A percentile compares a stretch with the other conserved stretches of the same genome.
These are phyloP conservation scores for Cheilosia grossa DNA, from an alignment of 2,888 invertebrate species.

Conservation along the genomic window DNA sequence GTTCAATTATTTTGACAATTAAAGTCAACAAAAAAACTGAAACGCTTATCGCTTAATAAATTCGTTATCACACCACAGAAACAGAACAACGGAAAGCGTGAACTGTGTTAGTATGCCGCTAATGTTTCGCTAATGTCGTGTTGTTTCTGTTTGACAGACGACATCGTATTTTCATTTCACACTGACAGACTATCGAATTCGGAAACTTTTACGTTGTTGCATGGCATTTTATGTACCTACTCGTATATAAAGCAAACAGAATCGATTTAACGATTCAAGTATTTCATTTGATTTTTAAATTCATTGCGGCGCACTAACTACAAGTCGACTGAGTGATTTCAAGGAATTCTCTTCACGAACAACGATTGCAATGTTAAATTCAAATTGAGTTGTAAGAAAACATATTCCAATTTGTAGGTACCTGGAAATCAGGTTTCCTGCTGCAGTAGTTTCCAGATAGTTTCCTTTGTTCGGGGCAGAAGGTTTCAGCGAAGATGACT, in stretches of 20 bases:
- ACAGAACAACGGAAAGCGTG: slow-evolving; percentile 15
- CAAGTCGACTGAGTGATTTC: not conserved
- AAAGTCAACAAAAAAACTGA: not conserved
- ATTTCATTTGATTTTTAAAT: slow-evolving; percentile 8
- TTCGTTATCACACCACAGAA: slow-evolving; percentile 22
- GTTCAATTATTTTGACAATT: slow-evolving; percentile 32
- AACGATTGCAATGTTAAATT: not conserved
- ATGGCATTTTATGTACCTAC: not conserved
- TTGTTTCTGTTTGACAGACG: slow-evolving; percentile 26
- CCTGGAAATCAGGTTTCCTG: slow-evolving; percentile 64
- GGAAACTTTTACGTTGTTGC: not conserved
- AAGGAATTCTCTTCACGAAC: not conserved
- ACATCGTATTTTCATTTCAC: slow-evolving; percentile 7
- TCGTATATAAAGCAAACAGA: not conserved
- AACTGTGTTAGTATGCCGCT: slow-evolving; percentile 42
- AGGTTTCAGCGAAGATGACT: slow-evolving; percentile 8
- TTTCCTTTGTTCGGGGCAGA: slow-evolving; percentile 40
- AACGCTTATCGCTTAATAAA: slow-evolving; percentile 33
- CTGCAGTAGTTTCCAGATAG: slow-evolving; percentile 20
- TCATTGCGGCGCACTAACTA: slow-evolving; percentile 13
- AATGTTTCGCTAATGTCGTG: slow-evolving; percentile 4
- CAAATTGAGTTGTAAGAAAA: not conserved
- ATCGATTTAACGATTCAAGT: slow-evolving; percentile 17
- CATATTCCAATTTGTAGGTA: not conserved
- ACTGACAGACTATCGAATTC: slow-evolving; percentile 6